These are phyloP conservation scores for Perca flavescens DNA, from an alignment of 2,113 vertebrate genomes.

Conservation along the genomic window DNA sequence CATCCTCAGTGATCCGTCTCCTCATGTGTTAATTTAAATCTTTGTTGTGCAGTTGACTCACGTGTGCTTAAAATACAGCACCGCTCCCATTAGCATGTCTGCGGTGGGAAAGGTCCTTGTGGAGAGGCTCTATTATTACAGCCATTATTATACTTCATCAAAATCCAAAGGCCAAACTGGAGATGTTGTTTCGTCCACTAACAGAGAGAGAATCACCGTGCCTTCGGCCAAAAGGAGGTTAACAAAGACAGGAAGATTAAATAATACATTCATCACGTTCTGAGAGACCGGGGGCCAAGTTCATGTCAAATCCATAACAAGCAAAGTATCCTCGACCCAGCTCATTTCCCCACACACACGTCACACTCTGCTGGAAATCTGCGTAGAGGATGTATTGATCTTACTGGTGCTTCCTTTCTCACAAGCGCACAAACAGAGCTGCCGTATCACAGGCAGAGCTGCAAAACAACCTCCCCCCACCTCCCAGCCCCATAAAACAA, in stretches of 20 bases:
- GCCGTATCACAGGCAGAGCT: slow-evolving; percentile 69
- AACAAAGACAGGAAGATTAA: slow-evolving; percentile 99
- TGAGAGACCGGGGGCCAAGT: slow-evolving; percentile 91
- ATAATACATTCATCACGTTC: slow-evolving; percentile 98
- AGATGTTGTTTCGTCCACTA: slow-evolving; percentile 89
- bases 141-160: slow-evolving; percentile 82
- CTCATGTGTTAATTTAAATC: slow-evolving; percentile 82
- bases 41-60: slow-evolving; percentile 81
- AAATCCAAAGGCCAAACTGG: slow-evolving; percentile 74
- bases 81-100: slow-evolving; percentile 62
- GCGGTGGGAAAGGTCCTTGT: slow-evolving; percentile 79
- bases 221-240: slow-evolving; percentile 88
- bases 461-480: slow-evolving; percentile 73
- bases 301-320: slow-evolving; percentile 97
- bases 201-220: slow-evolving; percentile 85
- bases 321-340: slow-evolving; percentile 91
- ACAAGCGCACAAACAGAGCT: slow-evolving; percentile 89
- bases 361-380: slow-evolving; percentile 94
- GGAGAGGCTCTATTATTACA: slow-evolving; percentile 88
- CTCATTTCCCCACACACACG: slow-evolving; percentile 91
- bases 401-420: slow-evolving; percentile 97
- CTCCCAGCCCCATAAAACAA: slow-evolving; percentile 82
- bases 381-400: slow-evolving; percentile 96
- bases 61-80: slow-evolving; percentile 80
- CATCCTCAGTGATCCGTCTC: slow-evolving; percentile 65